Conservation (phyloP, 2,113 vertebrate species). For the Merops nubicus region DNA sequence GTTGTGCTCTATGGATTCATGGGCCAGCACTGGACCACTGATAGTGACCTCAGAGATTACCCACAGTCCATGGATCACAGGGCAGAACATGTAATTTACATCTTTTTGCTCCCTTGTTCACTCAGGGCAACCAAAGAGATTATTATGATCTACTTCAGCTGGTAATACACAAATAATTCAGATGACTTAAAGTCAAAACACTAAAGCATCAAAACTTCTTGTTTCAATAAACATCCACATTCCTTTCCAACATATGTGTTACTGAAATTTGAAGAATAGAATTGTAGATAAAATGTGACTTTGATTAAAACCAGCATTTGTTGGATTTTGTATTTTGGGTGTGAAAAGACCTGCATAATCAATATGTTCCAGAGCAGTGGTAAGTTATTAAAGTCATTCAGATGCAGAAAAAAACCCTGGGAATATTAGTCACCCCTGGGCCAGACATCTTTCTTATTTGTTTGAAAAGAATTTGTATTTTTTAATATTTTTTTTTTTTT, state of each 20-base stretch:
- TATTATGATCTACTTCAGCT: neutral
- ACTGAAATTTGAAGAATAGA: slow-evolving; percentile 14
- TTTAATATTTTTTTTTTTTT: slow-evolving; percentile 46
- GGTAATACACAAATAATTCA: neutral
- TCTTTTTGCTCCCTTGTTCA: neutral
- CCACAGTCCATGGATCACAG: neutral
- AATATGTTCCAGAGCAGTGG: neutral
- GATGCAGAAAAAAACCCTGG: neutral
- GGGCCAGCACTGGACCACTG: neutral
- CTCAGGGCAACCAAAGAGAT: neutral
- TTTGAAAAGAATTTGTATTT: slow-evolving; percentile 36
- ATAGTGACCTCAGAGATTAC: neutral
- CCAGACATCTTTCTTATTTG: neutral
- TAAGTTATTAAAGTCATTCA: neutral
- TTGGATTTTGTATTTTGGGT: neutral
- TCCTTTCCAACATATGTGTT: neutral
- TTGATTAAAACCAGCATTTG: slow-evolving; percentile 25
- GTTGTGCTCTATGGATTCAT: neutral
- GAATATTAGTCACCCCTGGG: neutral
- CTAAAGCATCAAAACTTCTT: neutral
- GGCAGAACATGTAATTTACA: neutral
- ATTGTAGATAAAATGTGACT: slow-evolving; percentile 41
- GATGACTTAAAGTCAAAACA: neutral
- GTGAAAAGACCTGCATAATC: slow-evolving; percentile 24
- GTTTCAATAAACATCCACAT: slow-evolving; percentile 44